These are phyloP conservation scores for Invenusta paracnida DNA, from an alignment of 2,888 invertebrate genomes.

Conservation along the genomic window DNA sequence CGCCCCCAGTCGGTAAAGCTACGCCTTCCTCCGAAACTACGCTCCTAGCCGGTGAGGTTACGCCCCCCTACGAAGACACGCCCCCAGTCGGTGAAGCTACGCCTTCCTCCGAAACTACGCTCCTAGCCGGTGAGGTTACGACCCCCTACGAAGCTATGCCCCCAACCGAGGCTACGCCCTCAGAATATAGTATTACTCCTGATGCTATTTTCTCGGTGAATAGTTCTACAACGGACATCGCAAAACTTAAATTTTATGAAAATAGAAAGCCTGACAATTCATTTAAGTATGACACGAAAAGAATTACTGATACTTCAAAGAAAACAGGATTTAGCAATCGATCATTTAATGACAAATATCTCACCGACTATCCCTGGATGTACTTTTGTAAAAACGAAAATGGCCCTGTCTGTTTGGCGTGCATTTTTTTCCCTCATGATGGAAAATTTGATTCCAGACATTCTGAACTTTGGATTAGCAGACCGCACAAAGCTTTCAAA, in stretches of 20 bases:
- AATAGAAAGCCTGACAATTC: not conserved
- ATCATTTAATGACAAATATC: not conserved
- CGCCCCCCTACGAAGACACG: not conserved
- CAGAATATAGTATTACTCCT: not conserved
- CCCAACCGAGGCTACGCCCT: not conserved
- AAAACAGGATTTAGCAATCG: not conserved
- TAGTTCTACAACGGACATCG: not conserved
- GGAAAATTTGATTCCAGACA: slow-evolving; percentile 4
- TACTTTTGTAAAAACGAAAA: not conserved
- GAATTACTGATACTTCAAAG: not conserved
- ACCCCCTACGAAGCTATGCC: not conserved
- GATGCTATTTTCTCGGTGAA: not conserved
- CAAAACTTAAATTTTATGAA: not conserved
- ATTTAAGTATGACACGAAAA: not conserved
- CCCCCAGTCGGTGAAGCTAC: not conserved
- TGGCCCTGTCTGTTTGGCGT: not conserved
- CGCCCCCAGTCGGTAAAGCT: too few species aligned
- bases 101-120: not conserved
- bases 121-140: not conserved
- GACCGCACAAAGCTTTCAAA: not conserved
- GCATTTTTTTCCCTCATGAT: slow-evolving; percentile 13
- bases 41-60: not conserved
- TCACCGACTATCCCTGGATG: not conserved
- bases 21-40: not conserved
- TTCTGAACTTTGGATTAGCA: not conserved